phyloP scores from a whole-genome alignment of 2,797 vertebrate genomes.

The Sitta carolinensis region DNA sequence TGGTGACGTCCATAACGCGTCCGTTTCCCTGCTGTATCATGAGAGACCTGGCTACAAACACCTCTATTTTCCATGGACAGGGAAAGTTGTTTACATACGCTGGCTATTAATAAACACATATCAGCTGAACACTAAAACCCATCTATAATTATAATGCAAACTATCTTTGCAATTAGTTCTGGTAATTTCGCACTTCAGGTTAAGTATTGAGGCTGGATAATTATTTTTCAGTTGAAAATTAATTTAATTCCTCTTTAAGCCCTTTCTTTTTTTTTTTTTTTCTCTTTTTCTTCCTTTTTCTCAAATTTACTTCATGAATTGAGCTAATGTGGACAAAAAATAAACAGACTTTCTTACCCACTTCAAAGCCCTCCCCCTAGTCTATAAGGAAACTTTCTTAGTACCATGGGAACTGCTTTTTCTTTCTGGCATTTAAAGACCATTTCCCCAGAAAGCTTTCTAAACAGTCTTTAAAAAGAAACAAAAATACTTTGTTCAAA shows the following conservation, averaged over 20 bases:
- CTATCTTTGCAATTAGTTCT: conserved; percentile 31
- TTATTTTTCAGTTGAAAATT: background rate
- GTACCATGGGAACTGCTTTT: background rate
- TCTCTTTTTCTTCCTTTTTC: background rate
- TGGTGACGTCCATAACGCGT: background rate
- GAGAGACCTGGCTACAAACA: conserved; percentile 49
- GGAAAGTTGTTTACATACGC: conserved; percentile 44
- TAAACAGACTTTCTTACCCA: background rate
- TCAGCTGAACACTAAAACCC: conserved; percentile 59
- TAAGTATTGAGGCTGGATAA: background rate
- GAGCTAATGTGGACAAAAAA: background rate
- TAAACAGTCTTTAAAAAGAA: background rate
- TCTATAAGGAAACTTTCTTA: background rate
- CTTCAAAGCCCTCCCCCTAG: background rate
- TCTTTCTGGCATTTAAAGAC: background rate
- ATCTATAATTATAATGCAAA: conserved; percentile 57
- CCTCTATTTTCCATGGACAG: conserved; percentile 56
- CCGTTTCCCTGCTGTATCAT: conserved; percentile 29
- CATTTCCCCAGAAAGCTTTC: background rate
- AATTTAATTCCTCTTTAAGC: background rate
- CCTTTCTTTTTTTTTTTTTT: no score
- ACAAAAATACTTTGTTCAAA: background rate
- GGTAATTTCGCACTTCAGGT: background rate
- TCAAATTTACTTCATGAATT: background rate
- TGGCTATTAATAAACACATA: conserved; percentile 64